These are phyloP conservation scores for Meliscaeva auricollis DNA, from an alignment of 2,888 invertebrate species.

Conservation along the genomic window DNA sequence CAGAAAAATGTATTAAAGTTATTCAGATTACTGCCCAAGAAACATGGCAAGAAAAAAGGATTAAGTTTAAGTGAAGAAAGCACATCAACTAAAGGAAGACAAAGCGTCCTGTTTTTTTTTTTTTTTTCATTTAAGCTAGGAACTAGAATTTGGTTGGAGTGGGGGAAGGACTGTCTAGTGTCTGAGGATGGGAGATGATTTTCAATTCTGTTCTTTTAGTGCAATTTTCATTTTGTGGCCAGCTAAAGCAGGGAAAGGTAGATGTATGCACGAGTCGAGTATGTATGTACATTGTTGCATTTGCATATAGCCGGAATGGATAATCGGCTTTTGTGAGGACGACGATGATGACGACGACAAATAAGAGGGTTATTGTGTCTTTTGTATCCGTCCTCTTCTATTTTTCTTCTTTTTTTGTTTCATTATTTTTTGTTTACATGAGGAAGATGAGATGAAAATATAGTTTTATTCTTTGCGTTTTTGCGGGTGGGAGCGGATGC, in stretches of 20 bases:
- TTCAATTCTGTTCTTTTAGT: conserved; percentile 65
- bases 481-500: conserved; percentile 55
- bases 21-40: conserved; percentile 68
- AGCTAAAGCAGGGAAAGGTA: conserved; percentile 55
- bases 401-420: not conserved
- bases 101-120: conserved; percentile 62
- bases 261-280: too few relatives aligned
- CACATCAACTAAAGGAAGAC: conserved; percentile 66
- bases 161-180: not conserved
- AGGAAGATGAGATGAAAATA: conserved; percentile 67
- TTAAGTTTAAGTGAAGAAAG: conserved; percentile 71
- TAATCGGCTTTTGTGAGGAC: conserved; percentile 74
- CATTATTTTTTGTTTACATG: conserved; percentile 33
- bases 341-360: conserved; percentile 45
- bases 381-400: conserved; percentile 39
- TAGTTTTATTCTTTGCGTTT: conserved; percentile 14
- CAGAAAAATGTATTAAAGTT: conserved; percentile 28
- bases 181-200: conserved; percentile 54
- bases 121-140: not conserved
- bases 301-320: conserved; percentile 67
- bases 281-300: conserved; percentile 45
- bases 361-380: conserved; percentile 69
- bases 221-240: conserved; percentile 56
- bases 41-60: conserved; percentile 68
- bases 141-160: conserved; percentile 16